Evolutionary conservation across 1,140 invertebrate genomes (phyloP).

Genomic region (Drosophila orosa): DNA sequence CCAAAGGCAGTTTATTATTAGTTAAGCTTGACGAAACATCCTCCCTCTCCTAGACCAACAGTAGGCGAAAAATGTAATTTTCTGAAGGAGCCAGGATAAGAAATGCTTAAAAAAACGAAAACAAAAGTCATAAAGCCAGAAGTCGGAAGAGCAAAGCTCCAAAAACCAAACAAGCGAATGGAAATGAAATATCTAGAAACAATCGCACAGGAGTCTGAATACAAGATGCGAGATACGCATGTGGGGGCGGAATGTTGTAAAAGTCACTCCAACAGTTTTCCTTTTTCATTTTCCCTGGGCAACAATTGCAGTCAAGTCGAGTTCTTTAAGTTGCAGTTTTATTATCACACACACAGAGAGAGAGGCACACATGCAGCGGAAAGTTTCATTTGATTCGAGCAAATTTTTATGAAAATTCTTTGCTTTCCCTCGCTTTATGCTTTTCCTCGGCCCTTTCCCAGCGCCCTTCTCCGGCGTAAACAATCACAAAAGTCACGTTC

Average conservation of each 20-base stretch:
- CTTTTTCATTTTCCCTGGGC: constrained; percentile 60
- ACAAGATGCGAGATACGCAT: constrained; percentile 59
- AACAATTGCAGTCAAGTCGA: constrained; percentile 83
- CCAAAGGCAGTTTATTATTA: constrained; percentile 61
- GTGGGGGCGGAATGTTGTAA: constrained; percentile 55
- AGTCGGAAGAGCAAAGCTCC: constrained; percentile 15
- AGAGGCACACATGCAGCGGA: constrained; percentile 32
- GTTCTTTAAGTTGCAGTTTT: constrained; percentile 81
- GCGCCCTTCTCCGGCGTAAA: constrained; percentile 46
- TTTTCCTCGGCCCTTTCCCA: neutral
- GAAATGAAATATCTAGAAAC: constrained; percentile 71
- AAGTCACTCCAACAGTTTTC: constrained; percentile 67
- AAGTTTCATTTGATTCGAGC: constrained; percentile 79
- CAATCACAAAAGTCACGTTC: constrained; percentile 83
- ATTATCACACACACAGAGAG: constrained; percentile 63
- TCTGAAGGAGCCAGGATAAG: constrained; percentile 23
- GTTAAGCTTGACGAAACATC: constrained; percentile 42
- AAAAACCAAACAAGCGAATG: constrained; percentile 21
- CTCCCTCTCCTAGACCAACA: neutral
- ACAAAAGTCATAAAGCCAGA: constrained; percentile 70
- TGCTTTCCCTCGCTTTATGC: constrained; percentile 43
- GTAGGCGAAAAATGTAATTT: constrained; percentile 62
- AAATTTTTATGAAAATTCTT: constrained; percentile 82
- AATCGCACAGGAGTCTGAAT: constrained; percentile 53
- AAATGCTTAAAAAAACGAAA: constrained; percentile 33